Percentiles rank a stretch among this genome's conserved stretches.
These are phyloP conservation scores for Cheirogaleus medius DNA, from an alignment of 2,113 vertebrate species.

Conservation along the genomic window DNA sequence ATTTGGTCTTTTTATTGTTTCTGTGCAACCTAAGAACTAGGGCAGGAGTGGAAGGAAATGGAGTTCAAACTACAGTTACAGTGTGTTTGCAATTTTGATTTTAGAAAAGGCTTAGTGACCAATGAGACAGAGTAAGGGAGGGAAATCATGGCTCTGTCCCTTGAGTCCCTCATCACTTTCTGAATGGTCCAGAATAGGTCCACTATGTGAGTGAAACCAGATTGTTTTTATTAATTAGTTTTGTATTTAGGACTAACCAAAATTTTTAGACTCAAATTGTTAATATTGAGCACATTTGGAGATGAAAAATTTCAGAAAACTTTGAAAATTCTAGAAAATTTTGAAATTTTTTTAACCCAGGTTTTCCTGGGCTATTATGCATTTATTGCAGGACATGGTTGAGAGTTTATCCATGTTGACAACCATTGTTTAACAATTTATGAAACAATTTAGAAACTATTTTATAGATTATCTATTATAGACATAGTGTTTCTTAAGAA, in stretches of 20 bases:
- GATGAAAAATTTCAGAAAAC: constrained; percentile 16
- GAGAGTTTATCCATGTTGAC: constrained; percentile 23
- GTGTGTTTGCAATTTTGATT: background rate
- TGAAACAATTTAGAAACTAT: background rate
- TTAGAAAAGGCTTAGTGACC: background rate
- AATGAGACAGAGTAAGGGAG: background rate
- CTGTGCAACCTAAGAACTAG: background rate
- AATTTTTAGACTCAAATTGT: background rate
- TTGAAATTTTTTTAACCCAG: background rate
- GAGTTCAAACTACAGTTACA: background rate
- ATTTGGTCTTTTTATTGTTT: constrained; percentile 42
- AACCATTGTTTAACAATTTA: constrained; percentile 15
- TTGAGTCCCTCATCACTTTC: background rate
- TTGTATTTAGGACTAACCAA: background rate
- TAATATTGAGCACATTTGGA: background rate
- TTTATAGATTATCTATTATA: background rate
- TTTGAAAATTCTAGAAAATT: background rate
- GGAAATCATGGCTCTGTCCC: background rate
- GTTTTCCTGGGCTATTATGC: background rate
- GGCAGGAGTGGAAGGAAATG: background rate
- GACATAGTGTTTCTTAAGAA: constrained; percentile 18
- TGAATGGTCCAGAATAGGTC: background rate
- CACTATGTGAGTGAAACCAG: background rate
- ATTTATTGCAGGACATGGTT: background rate
- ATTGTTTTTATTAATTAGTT: background rate